These are phyloP conservation scores for Drosophila willistoni DNA, from an alignment of 1,140 invertebrate species.

Conservation along the genomic window DNA sequence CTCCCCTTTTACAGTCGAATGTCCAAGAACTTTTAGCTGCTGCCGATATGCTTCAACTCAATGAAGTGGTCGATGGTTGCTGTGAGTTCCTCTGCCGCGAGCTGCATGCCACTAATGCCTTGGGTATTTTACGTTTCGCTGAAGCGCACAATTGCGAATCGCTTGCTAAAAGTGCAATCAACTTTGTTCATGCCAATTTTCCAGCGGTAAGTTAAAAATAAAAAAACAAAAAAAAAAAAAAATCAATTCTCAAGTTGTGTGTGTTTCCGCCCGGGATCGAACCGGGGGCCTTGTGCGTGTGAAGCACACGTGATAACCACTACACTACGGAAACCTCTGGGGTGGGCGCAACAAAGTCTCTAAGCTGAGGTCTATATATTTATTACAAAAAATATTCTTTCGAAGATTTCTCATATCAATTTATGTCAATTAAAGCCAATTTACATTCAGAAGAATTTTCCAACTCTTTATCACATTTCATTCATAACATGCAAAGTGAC, in stretches of 20 bases:
- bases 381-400: neutral
- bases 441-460: no score
- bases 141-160: conserved; percentile 94
- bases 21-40: conserved; percentile 95
- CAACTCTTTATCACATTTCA: no score
- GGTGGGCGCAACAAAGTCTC: neutral
- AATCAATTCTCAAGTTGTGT: neutral
- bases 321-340: conserved; percentile 83
- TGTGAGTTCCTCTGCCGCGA: conserved; percentile 94
- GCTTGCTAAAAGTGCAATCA: conserved; percentile 90
- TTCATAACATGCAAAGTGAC: no score
- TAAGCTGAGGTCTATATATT: neutral
- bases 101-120: conserved; percentile 94
- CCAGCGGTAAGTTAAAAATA: conserved; percentile 86
- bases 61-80: conserved; percentile 93
- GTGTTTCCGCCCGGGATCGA: conserved; percentile 86
- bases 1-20: conserved; percentile 87
- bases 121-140: conserved; percentile 95
- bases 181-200: conserved; percentile 95
- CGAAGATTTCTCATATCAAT: neutral
- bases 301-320: conserved; percentile 86
- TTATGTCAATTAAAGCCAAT: neutral
- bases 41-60: conserved; percentile 95
- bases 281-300: conserved; percentile 86
- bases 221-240: conserved; percentile 5